Evolutionary conservation across 2,113 vertebrate species (phyloP).

Genomic region (Amia ocellicauda): DNA sequence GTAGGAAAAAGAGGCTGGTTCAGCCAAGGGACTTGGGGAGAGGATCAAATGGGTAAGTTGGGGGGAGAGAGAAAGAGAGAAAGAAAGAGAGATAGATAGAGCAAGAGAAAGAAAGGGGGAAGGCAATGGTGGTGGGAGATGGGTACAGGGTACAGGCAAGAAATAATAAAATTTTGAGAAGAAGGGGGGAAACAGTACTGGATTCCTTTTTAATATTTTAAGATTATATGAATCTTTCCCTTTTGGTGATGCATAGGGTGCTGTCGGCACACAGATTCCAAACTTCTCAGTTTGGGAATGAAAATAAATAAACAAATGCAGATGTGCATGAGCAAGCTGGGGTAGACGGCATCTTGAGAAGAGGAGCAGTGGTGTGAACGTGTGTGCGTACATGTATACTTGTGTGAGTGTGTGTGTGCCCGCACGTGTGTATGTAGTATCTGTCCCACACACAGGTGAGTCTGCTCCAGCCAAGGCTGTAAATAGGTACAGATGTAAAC

Average conservation of each 20-base stretch:
- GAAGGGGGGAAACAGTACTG: no score
- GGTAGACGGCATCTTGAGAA: no score
- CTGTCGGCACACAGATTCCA: no score
- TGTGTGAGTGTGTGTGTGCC: background rate
- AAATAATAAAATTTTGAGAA: conserved; percentile 14
- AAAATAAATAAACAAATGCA: no score
- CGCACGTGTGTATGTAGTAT: background rate
- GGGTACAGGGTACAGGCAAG: background rate
- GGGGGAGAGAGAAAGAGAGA: conserved; percentile 48
- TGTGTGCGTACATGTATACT: background rate
- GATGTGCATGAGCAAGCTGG: no score
- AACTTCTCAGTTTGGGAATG: no score
- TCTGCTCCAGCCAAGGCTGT: background rate
- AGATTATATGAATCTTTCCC: no score
- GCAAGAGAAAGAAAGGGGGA: conserved; percentile 58
- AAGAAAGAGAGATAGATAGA: conserved; percentile 63
- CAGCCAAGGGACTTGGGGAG: conserved; percentile 75
- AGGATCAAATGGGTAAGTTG: conserved; percentile 73
- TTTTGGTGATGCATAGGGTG: no score
- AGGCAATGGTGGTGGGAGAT: background rate
- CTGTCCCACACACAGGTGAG: no score
- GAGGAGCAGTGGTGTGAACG: no score
- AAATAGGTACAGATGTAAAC: no score
- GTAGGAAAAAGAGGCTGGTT: conserved; percentile 74
- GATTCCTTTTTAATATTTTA: no score